Conservation (phyloP, 2,888 invertebrate species). For the Therioaphis trifolii region DNA sequence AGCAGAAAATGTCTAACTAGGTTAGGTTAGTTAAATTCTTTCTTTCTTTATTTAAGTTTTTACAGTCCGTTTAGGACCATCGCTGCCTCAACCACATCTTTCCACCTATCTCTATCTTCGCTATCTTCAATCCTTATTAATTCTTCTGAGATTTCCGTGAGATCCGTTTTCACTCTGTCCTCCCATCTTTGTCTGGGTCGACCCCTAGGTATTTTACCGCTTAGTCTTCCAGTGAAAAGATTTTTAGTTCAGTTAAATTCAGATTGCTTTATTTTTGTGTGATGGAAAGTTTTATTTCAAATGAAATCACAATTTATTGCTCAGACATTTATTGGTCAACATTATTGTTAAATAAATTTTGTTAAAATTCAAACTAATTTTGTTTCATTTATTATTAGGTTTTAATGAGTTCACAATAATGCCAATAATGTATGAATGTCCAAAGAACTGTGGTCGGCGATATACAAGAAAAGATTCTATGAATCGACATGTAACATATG, state of each 20-base stretch:
- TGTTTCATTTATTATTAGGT: not conserved
- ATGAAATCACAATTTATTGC: not conserved
- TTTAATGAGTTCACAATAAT: not conserved
- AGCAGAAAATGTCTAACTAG: too few species aligned
- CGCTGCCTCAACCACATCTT: too few species aligned
- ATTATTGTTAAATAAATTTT: not conserved
- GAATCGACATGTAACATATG: slow-evolving; percentile 64
- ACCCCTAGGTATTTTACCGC: too few species aligned
- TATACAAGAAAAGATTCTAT: slow-evolving; percentile 64
- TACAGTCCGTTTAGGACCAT: too few species aligned
- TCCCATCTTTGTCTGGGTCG: too few species aligned
- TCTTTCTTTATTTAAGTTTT: too few species aligned
- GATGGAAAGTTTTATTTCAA: not conserved
- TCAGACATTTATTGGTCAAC: not conserved
- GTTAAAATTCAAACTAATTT: not conserved
- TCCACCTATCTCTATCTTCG: too few species aligned
- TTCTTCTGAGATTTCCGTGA: too few species aligned
- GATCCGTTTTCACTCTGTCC: too few species aligned
- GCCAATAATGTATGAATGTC: slow-evolving; percentile 39
- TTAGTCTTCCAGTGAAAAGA: too few species aligned
- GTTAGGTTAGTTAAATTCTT: too few species aligned
- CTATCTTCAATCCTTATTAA: too few species aligned
- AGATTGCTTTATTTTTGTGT: slow-evolving; percentile 23
- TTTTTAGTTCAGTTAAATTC: not conserved
- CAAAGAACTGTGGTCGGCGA: slow-evolving; percentile 62